These are phyloP conservation scores for Azorinus chamasolen DNA, from an alignment of 2,888 invertebrate genomes.

Conservation along the genomic window DNA sequence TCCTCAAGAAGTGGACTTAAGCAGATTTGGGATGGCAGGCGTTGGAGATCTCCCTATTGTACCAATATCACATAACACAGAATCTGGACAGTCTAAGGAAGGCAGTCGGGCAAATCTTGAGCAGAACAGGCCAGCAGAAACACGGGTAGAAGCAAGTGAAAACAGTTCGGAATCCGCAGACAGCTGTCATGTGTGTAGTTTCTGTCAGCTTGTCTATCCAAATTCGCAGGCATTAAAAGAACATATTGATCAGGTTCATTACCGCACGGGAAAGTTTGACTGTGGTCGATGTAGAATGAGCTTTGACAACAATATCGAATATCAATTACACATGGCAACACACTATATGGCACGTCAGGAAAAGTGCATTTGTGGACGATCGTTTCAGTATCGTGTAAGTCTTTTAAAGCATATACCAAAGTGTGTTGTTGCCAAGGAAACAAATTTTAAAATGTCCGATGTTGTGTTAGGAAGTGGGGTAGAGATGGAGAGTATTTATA, in stretches of 20 bases:
- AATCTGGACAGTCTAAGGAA: too few species aligned
- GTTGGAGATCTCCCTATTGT: too few species aligned
- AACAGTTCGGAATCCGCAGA: too few species aligned
- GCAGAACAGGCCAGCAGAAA: too few species aligned
- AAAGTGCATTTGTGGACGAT: conserved; percentile 36
- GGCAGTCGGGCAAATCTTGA: too few species aligned
- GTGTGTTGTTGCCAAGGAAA: conserved; percentile 11
- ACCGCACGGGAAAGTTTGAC: not conserved
- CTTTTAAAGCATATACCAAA: conserved; percentile 28
- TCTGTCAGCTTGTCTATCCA: conserved; percentile 29
- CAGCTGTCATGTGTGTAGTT: conserved; percentile 23
- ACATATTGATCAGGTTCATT: conserved; percentile 25
- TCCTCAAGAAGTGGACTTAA: too few species aligned
- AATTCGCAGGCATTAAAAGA: conserved; percentile 8
- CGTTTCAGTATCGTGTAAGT: conserved; percentile 47
- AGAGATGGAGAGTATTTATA: too few species aligned
- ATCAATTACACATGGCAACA: conserved; percentile 15
- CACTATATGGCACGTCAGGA: conserved; percentile 25
- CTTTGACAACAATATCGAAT: conserved; percentile 7
- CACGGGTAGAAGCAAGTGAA: too few species aligned
- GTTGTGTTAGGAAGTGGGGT: too few species aligned
- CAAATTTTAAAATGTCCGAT: too few species aligned
- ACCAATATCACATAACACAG: too few species aligned
- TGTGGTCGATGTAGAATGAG: conserved; percentile 24
- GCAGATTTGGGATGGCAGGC: too few species aligned